These are phyloP conservation scores for Leptatherina wallacei DNA, from an alignment of 2,797 vertebrate species.

Conservation along the genomic window DNA sequence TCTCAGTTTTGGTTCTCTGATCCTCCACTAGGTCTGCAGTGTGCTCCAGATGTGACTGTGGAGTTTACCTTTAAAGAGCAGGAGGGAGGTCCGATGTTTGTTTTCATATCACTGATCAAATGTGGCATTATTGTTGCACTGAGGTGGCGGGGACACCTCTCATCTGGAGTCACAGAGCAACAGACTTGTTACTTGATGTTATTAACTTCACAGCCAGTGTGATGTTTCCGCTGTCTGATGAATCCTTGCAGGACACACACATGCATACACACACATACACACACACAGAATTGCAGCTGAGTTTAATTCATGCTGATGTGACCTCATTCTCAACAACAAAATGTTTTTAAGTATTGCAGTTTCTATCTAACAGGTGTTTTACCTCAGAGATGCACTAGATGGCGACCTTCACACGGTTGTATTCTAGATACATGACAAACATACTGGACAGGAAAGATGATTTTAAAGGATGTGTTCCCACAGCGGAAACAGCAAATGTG, in stretches of 20 bases:
- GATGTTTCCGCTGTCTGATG: constrained; percentile 3
- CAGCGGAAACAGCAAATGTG: neutral
- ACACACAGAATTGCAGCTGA: neutral
- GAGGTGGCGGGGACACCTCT: constrained; percentile 37
- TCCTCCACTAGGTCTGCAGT: constrained; percentile 52
- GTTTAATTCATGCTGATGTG: constrained; percentile 13
- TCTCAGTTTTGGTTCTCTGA: constrained; percentile 55
- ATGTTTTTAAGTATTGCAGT: neutral
- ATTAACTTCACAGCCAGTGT: constrained; percentile 10
- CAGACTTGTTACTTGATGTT: constrained; percentile 8
- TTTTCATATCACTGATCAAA: constrained; percentile 36
- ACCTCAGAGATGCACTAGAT: constrained; percentile 51
- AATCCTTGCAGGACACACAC: neutral
- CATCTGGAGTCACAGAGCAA: constrained; percentile 8
- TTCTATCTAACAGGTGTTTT: constrained; percentile 7
- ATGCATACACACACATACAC: constrained; percentile 3
- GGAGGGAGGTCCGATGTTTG: constrained; percentile 20
- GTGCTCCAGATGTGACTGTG: constrained; percentile 71
- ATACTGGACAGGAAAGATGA: neutral
- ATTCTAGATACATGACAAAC: neutral
- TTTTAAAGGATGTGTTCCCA: neutral
- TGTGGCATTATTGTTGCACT: constrained; percentile 14
- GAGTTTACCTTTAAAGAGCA: constrained; percentile 25
- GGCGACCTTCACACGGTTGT: constrained; percentile 31
- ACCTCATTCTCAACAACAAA: constrained; percentile 20